Evolutionary conservation across 1,140 invertebrate species (phyloP).

Genomic region (Scaptodrosophila lebanonensis): DNA sequence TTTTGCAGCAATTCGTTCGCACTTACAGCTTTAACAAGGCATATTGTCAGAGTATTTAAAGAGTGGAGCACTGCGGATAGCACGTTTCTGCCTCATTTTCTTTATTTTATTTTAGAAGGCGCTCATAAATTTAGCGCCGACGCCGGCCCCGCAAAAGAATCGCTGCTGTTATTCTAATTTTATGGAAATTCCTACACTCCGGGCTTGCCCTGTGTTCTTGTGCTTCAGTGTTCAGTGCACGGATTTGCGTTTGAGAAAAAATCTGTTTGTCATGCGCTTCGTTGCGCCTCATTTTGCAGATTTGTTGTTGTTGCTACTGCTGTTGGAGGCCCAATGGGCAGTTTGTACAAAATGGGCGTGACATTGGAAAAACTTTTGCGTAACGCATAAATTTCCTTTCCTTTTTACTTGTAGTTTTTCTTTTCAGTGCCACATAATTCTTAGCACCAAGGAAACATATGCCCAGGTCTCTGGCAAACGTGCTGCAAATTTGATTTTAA

Average conservation of each 20-base stretch:
- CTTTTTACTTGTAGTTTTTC: too few species aligned
- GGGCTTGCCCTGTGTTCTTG: constrained; percentile 25
- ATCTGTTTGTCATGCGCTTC: constrained; percentile 75
- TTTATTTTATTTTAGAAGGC: constrained; percentile 50
- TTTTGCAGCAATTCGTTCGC: too few species aligned
- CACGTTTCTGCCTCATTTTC: constrained; percentile 36
- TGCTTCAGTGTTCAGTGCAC: constrained; percentile 63
- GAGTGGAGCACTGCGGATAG: constrained; percentile 27
- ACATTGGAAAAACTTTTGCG: constrained; percentile 59
- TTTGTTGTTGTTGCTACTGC: too few species aligned
- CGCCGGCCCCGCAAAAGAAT: constrained; percentile 61
- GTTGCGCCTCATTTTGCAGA: constrained; percentile 72
- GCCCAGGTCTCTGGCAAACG: constrained; percentile 23
- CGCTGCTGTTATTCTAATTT: constrained; percentile 74
- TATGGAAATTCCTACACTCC: constrained; percentile 74
- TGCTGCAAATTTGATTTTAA: constrained; percentile 60
- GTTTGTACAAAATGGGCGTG: constrained; percentile 3
- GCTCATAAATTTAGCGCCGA: constrained; percentile 64
- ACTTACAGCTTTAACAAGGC: too few species aligned
- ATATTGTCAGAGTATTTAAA: too few species aligned
- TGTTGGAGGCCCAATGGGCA: too few species aligned
- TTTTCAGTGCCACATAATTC: constrained; percentile 72
- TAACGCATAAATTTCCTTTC: constrained; percentile 71
- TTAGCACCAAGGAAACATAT: constrained; percentile 56
- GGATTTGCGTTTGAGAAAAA: constrained; percentile 74